Evolutionary conservation across 2,888 invertebrate genomes (phyloP), one percentile per base, ranked within the genome.

Genomic region (Polydrusus pterygomalis): DNA sequence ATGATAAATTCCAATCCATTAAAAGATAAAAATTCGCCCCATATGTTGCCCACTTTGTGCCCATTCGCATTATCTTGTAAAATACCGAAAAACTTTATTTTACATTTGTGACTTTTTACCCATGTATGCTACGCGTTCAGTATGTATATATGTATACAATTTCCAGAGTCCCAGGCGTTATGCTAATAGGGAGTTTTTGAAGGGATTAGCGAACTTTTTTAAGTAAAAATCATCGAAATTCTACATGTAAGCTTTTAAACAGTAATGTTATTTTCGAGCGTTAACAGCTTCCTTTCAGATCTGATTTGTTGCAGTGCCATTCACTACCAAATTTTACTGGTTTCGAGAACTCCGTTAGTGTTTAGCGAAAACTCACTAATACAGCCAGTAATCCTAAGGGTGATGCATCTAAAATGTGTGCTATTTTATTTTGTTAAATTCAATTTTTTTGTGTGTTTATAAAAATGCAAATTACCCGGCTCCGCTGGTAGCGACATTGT

Each of bases 371-470:
- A 34, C 34, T 34, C 34, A 9, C 34, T 34, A 34, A 6, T 34
- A 17, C 17, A 47, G 2, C 13, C 9, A 17, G 17, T 47, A 47
- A 47, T 47, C 15, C 47, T 8, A 17, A 47, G 47, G 47, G 17
- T 47, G n/a, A 15, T 60, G 58, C 58, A 38, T 10, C 58, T 60
- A 38, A 60, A 60, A 34, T 60, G 38, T 17, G 38, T 7, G 58
- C 58, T 34, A 15, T 25, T 60, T 60, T 17, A 38, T 60, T 60
- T 60, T 60, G 58, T 38, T 38, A 15, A 38, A 60, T 60, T 60
- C 38, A 38, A 38, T 34, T 60, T 34, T 34, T 60, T 30, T 34
- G n/a, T 0, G 43, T 47, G 47, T 17, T 47, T 47, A n/a, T 47
- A 47, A 17, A 47, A 47, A 60, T 60, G 38, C 34, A 60, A 60